Percentiles rank a stretch among this genome's conserved stretches.
These are phyloP conservation scores for Parelbella ahira DNA, from an alignment of 2,888 invertebrate genomes.

Conservation along the genomic window DNA sequence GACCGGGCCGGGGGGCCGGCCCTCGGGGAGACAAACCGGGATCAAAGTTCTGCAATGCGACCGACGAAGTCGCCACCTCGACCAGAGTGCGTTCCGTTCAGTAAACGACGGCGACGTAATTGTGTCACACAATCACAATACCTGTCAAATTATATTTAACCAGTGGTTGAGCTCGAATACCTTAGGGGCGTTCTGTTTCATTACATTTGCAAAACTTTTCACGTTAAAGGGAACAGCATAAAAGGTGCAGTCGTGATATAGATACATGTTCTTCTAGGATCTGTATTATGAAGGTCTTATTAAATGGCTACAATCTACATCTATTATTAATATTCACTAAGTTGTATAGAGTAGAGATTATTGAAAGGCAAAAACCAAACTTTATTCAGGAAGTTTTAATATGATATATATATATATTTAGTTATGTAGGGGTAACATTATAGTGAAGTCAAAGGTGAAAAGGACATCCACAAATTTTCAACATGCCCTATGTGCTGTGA, in stretches of 20 bases:
- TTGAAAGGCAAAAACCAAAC: constrained; percentile 32
- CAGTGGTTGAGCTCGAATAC: no score
- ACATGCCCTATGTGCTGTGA: constrained; percentile 73
- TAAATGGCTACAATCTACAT: constrained; percentile 4
- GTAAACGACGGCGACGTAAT: constrained; percentile 14
- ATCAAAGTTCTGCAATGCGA: constrained; percentile 47
- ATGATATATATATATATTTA: constrained; percentile 35
- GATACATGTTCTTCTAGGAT: constrained; percentile 29
- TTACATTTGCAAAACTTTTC: constrained; percentile 59
- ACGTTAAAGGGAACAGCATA: constrained; percentile 56
- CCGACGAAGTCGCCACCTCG: constrained; percentile 12
- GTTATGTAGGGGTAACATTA: constrained; percentile 53
- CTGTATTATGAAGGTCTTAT: constrained; percentile 27
- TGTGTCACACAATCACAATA: constrained; percentile 10
- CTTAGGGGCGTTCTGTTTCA: not conserved
- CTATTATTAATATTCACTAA: constrained; percentile 7
- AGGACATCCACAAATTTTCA: constrained; percentile 58
- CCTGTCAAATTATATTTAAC: constrained; percentile 3
- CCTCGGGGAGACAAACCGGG: constrained; percentile 26
- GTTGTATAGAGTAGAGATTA: constrained; percentile 4
- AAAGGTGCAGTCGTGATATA: constrained; percentile 32
- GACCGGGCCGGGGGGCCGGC: constrained; percentile 29
- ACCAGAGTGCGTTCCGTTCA: constrained; percentile 1
- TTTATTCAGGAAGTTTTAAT: constrained; percentile 28
- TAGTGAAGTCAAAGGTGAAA: constrained; percentile 44